Percentiles rank a stretch among this genome's conserved stretches.
Conservation (phyloP, 2,888 invertebrate genomes). For the Cantharis lateralis region DNA sequence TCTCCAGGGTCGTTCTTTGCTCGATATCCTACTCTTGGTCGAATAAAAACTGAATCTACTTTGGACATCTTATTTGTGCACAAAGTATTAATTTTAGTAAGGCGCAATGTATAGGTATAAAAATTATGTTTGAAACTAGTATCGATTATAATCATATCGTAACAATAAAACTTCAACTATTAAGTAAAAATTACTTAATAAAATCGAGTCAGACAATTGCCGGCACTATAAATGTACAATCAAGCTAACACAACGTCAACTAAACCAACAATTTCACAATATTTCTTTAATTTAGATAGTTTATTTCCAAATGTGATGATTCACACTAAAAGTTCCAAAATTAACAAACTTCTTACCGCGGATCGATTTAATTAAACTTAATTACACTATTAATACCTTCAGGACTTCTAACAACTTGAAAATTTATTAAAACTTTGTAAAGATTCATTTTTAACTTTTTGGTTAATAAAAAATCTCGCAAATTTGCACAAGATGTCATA, state of each 20-base stretch:
- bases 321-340: not conserved
- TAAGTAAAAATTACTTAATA: not conserved
- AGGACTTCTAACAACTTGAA: slow-evolving; percentile 54
- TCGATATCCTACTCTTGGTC: slow-evolving; percentile 52
- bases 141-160: slow-evolving; percentile 30
- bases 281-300: not conserved
- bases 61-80: slow-evolving; percentile 53
- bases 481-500: slow-evolving; percentile 14
- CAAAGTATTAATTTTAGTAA: slow-evolving; percentile 46
- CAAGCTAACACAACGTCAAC: not conserved
- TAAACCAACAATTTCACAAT: not conserved
- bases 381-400: slow-evolving; percentile 36
- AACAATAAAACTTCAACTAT: not conserved
- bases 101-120: slow-evolving; percentile 19
- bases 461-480: slow-evolving; percentile 4
- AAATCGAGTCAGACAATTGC: not conserved
- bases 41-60: slow-evolving; percentile 45
- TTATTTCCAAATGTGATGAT: not conserved
- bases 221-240: not conserved
- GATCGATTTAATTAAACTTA: slow-evolving; percentile 13
- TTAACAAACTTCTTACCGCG: not conserved
- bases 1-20: slow-evolving; percentile 63
- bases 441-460: slow-evolving; percentile 51
- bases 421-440: slow-evolving; percentile 52
- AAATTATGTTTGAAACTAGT: slow-evolving; percentile 14